These are phyloP conservation scores for Toxostoma redivivum DNA, from an alignment of 2,113 vertebrate genomes.

Conservation along the genomic window DNA sequence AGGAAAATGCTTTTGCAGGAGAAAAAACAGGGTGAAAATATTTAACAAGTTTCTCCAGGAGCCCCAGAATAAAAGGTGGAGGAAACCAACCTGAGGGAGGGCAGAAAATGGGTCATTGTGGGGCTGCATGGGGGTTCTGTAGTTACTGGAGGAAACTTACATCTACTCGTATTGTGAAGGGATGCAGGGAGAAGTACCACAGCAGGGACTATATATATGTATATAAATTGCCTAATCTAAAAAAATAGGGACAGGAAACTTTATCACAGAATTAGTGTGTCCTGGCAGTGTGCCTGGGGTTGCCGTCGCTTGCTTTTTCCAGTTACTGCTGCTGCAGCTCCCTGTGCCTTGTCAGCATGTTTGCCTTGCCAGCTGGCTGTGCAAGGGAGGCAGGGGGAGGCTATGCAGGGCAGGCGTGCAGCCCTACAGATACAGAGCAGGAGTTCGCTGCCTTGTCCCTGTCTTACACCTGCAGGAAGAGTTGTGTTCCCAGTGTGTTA, in stretches of 20 bases:
- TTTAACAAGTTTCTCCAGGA: no score
- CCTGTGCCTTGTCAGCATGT: background rate
- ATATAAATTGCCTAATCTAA: background rate
- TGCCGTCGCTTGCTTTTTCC: background rate
- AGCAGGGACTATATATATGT: background rate
- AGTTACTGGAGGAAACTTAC: background rate
- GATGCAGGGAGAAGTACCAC: background rate
- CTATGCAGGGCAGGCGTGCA: background rate
- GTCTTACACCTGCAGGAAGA: background rate
- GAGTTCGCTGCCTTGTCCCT: background rate
- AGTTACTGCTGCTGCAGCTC: background rate
- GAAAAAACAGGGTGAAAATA: background rate
- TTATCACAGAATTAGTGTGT: background rate
- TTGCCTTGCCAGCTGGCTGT: background rate
- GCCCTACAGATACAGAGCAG: fast-evolving
- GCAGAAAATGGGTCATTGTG: background rate
- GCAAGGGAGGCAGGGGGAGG: background rate
- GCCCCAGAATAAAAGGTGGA: background rate
- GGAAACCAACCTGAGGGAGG: background rate
- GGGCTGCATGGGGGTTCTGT: background rate
- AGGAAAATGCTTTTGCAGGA: background rate
- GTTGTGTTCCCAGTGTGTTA: background rate
- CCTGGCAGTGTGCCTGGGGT: background rate
- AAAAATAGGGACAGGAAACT: background rate
- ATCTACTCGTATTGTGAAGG: background rate